Evolutionary conservation across 2,888 invertebrate species (phyloP).

Genomic region (Eudasyphora cyanicolor): DNA sequence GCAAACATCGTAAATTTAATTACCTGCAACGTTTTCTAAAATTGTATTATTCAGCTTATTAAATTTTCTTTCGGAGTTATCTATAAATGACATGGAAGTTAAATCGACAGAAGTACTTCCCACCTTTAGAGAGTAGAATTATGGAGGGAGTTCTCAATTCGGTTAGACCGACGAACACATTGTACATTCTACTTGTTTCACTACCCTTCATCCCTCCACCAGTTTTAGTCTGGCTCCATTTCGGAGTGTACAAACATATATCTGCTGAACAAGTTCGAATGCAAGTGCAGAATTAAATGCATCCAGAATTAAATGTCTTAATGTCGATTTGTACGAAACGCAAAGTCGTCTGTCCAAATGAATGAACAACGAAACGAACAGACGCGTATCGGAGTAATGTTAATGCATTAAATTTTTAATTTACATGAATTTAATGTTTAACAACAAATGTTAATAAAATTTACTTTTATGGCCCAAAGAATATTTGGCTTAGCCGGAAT

Average conservation of each 20-base stretch:
- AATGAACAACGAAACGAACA: not conserved
- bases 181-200: no score
- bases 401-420: constrained; percentile 8
- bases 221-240: not conserved
- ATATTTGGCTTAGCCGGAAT: constrained; percentile 2
- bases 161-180: no score
- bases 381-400: not conserved
- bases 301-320: constrained; percentile 7
- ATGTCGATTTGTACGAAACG: not conserved
- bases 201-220: no score
- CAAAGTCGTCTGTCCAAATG: not conserved
- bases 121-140: no score
- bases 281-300: not conserved
- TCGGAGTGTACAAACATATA: no score
- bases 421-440: constrained; percentile 21
- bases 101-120: no score
- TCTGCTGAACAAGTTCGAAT: not conserved
- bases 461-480: not conserved
- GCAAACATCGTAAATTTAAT: no score
- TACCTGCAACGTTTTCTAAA: no score
- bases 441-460: constrained; percentile 17
- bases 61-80: no score
- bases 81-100: no score
- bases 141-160: no score
- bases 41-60: no score